Base-by-base conservation (phyloP, 2,797 vertebrate genomes). In the Rhabdophis nuchalis region DNA sequence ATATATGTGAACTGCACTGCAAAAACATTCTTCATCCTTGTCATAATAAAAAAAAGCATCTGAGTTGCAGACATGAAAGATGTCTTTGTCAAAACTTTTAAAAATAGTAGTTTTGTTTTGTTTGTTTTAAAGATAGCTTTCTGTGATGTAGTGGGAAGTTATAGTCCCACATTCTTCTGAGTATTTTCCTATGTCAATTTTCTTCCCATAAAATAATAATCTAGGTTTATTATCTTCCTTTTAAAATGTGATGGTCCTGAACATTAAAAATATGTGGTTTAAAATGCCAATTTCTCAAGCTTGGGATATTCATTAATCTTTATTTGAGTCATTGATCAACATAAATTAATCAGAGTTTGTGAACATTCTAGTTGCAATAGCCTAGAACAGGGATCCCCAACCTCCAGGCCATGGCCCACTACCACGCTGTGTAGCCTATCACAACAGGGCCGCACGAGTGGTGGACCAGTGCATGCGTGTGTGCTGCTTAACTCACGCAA, bases 401-500 rank as follows among this genome's bases (percentile, higher is more conserved):
- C 29, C 29, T 29, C 12, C 2, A 13, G 29, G 61, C 13, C 2
- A 6, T 4, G 14, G n/a, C 12, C n/a, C 64, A 32, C 64, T 68
- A 68, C 14, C 5, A 11, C 13, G 29, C 13, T 32, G 0, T 14
- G 0, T 14, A 32, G 2, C n/a, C n/a, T 68, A 68, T 68, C 14
- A 32, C n/a, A 68, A 32, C 64, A 32, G n/a, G 64, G 1, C 61
- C 5, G 1, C 54, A 56, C 4, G 4, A 68, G 5, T 32, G n/a
- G 64, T 68, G 14, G n/a, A 16, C 64, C 2, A 1, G 64, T 32
- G 5, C n/a, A 68, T 0, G 1, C 14, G 11, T 6, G 2, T 2
- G 0, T 32, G n/a, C 5, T n/a, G 5, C 13, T 68, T 1, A 6
- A 32, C 4, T 68, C 14, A n/a, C 29, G 2, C 6, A 5, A 68